A percentile compares a stretch with the other conserved stretches of the same genome.
phyloP scores from a whole-genome alignment of 2,113 vertebrate genomes.

The Campylomormyrus numenius region DNA sequence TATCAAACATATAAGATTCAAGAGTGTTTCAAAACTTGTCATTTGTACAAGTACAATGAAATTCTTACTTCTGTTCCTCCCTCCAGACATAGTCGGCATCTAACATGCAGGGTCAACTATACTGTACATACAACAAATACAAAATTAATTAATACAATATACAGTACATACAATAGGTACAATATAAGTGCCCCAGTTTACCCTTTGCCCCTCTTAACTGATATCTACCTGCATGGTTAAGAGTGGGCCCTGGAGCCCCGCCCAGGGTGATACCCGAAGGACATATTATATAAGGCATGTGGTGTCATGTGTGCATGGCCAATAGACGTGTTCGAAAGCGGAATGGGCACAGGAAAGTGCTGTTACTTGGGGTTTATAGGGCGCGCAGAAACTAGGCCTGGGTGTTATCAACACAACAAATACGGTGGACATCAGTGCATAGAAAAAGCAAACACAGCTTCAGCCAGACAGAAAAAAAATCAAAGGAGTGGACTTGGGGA shows the following conservation, averaged over 20 bases:
- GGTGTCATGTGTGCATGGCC: not conserved
- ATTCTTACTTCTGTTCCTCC: not conserved
- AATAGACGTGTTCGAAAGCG: not conserved
- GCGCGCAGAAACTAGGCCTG: not conserved
- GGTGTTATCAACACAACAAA: not conserved
- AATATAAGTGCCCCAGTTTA: not conserved
- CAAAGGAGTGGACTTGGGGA: not conserved
- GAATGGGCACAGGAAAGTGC: not conserved
- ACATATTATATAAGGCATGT: not conserved
- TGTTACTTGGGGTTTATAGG: not conserved
- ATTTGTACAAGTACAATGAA: not conserved
- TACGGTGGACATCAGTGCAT: not conserved
- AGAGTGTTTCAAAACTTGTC: not conserved
- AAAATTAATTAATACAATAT: not conserved
- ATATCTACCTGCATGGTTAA: not conserved
- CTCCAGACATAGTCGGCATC: not conserved
- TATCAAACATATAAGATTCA: not conserved
- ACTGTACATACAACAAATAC: not conserved
- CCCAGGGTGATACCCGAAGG: not conserved
- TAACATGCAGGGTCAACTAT: not conserved
- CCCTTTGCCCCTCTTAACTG: not conserved
- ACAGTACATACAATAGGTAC: not conserved
- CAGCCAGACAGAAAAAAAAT: not conserved
- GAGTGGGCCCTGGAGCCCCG: not conserved
- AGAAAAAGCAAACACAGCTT: not conserved